phyloP scores from a whole-genome alignment of 2,797 vertebrate genomes.

The Uromys caudimaculatus region DNA sequence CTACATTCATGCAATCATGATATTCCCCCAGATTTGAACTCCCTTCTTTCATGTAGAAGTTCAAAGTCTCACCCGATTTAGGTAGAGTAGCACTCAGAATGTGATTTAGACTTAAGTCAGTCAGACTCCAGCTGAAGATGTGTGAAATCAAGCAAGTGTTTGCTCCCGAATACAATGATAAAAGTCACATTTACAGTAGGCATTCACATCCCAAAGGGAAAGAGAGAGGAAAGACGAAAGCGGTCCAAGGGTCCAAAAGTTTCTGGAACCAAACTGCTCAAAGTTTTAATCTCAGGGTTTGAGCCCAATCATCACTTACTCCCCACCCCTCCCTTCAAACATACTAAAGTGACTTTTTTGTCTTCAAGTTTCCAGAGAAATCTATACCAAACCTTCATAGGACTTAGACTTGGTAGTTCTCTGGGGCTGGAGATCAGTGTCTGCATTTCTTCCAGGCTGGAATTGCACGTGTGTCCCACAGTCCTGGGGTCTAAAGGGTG shows the following conservation, averaged over 20 bases:
- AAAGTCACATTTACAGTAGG: background rate
- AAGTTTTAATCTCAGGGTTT: background rate
- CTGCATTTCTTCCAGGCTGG: background rate
- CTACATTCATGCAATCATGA: background rate
- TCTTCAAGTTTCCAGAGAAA: background rate
- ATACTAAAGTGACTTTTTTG: no score
- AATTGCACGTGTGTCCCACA: background rate
- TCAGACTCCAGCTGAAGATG: background rate
- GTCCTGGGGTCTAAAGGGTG: background rate
- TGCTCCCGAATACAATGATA: background rate
- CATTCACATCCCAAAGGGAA: background rate
- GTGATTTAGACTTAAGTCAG: background rate
- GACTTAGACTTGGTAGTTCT: background rate
- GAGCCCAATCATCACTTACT: background rate
- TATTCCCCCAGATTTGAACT: background rate
- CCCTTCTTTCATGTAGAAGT: background rate
- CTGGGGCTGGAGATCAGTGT: background rate
- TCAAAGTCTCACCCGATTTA: background rate
- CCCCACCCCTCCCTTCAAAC: background rate
- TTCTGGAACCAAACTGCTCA: background rate
- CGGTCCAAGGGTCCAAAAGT: background rate
- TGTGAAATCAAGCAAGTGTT: background rate
- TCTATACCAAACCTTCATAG: background rate
- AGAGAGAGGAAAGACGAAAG: background rate
- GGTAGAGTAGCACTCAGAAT: background rate